These are phyloP conservation scores for Archivesica marissinica DNA, from an alignment of 1,140 invertebrate genomes.

Conservation along the genomic window DNA sequence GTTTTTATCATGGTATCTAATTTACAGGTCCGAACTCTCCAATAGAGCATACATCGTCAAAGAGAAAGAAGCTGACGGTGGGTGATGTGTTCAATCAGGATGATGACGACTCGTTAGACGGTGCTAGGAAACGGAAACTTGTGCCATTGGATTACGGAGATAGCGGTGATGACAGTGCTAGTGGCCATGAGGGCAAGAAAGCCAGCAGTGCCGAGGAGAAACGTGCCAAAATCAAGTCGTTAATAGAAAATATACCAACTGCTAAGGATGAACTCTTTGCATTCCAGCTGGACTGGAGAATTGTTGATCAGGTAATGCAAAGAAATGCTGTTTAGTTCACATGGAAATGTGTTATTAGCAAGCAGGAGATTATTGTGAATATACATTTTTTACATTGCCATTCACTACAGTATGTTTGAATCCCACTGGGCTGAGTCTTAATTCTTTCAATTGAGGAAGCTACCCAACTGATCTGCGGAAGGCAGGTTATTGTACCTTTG, in stretches of 20 bases:
- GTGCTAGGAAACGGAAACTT: conserved; percentile 91
- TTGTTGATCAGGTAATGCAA: conserved; percentile 90
- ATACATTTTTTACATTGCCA: no score
- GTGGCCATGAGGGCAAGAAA: conserved; percentile 79
- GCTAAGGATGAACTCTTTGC: conserved; percentile 98
- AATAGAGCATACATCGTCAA: conserved; percentile 67
- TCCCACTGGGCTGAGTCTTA: no score
- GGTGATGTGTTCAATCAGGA: conserved; percentile 96
- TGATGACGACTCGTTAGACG: conserved; percentile 89
- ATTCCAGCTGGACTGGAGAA: conserved; percentile 95
- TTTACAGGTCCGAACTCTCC: conserved; percentile 65
- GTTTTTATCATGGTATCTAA: no score
- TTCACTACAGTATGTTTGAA: no score
- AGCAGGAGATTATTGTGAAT: no score
- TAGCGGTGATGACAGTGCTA: conserved; percentile 63
- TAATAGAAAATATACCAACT: conserved; percentile 99
- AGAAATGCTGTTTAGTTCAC: not conserved
- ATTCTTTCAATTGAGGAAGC: no score
- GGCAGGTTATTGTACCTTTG: no score
- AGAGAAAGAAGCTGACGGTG: conserved; percentile 91
- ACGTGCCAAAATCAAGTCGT: conserved; percentile 96
- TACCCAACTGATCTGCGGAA: no score
- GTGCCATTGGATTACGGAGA: conserved; percentile 89
- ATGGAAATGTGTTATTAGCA: no score
- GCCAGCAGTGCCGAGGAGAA: conserved; percentile 91